These are phyloP conservation scores for Mustelus asterias DNA, from an alignment of 2,113 vertebrate genomes.

Conservation along the genomic window DNA sequence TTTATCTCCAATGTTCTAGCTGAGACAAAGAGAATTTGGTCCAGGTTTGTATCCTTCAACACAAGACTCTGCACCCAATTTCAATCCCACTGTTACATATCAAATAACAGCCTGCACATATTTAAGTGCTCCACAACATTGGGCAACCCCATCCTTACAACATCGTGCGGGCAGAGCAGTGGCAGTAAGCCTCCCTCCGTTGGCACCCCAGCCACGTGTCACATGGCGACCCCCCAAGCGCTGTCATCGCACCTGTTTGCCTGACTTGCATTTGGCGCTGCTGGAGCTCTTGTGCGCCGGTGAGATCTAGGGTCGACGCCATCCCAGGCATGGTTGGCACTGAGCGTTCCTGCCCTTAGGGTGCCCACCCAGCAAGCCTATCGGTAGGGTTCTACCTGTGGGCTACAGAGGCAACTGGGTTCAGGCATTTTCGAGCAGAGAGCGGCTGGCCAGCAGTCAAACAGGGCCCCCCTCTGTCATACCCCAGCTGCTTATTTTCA, in stretches of 20 bases:
- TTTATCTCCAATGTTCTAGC: too few species aligned
- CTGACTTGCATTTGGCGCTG: neutral
- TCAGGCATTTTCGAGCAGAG: neutral
- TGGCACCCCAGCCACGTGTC: neutral
- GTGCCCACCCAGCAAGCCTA: neutral
- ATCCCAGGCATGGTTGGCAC: neutral
- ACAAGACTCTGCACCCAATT: too few species aligned
- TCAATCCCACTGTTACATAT: too few species aligned
- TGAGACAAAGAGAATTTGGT: too few species aligned
- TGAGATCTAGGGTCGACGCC: neutral
- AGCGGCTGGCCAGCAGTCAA: neutral
- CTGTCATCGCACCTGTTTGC: neutral
- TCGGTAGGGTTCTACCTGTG: neutral
- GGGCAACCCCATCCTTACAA: too few species aligned
- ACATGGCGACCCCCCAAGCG: neutral
- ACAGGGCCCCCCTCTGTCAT: neutral
- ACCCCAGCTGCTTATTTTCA: neutral
- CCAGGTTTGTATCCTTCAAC: too few species aligned
- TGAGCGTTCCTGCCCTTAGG: neutral
- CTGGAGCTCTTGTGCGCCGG: neutral
- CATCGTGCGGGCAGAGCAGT: too few species aligned
- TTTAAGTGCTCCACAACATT: too few species aligned
- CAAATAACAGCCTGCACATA: too few species aligned
- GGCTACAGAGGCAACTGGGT: neutral
- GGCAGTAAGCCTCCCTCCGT: neutral